phyloP scores from a whole-genome alignment of 2,797 vertebrate species.

The Peromyscus attwateri region DNA sequence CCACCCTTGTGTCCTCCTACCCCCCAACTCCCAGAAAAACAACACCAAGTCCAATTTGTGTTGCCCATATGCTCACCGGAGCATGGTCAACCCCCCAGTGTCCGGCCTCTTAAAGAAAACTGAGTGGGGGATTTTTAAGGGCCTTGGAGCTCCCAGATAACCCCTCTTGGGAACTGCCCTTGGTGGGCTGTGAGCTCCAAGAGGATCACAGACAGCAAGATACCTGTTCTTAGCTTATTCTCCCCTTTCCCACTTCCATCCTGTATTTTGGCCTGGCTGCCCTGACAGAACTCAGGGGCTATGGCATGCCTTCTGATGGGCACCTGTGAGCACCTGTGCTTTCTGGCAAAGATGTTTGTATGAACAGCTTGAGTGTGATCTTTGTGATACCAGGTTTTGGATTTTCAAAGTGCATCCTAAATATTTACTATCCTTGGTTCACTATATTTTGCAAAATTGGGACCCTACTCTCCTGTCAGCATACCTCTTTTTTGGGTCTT shows the following conservation, averaged over 20 bases:
- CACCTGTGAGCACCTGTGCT: slow-evolving; percentile 68
- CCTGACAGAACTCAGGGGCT: slow-evolving; percentile 50
- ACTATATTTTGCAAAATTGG: slow-evolving; percentile 68
- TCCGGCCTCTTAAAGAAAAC: not conserved
- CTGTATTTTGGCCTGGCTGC: slow-evolving; percentile 59
- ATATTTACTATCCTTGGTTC: slow-evolving; percentile 73
- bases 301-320: slow-evolving; percentile 55
- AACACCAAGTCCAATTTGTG: not conserved
- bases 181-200: not conserved
- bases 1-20: not conserved
- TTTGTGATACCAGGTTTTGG: slow-evolving; percentile 58
- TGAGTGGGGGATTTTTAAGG: not conserved
- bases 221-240: not conserved
- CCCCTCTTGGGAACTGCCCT: not conserved
- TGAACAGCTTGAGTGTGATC: slow-evolving; percentile 52
- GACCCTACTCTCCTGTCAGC: not conserved
- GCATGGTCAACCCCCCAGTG: not conserved
- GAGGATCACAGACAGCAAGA: not conserved
- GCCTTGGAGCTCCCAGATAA: not conserved
- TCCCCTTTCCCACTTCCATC: not conserved
- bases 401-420: slow-evolving; percentile 63
- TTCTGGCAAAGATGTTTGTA: slow-evolving; percentile 63
- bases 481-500: slow-evolving; percentile 64
- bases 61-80: not conserved
- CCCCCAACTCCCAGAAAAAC: not conserved